A percentile compares a stretch with the other conserved stretches of the same genome.
Evolutionary conservation across 2,888 invertebrate species (phyloP).

Genomic region (Andricus quercusramuli): DNA sequence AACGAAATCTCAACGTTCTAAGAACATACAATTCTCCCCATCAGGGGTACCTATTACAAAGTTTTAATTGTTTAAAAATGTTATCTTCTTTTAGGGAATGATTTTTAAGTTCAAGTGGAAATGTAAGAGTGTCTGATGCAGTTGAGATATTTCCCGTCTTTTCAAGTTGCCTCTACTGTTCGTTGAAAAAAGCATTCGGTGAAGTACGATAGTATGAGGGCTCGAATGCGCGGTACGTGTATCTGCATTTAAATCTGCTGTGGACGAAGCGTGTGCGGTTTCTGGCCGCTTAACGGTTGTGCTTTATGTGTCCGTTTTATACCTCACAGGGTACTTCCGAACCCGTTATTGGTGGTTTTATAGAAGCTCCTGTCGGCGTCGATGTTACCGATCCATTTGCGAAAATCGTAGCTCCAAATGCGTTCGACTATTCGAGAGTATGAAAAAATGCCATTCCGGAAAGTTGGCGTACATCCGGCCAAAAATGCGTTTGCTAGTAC

Average conservation of each 20-base stretch:
- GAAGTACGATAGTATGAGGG: background rate
- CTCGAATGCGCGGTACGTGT: background rate
- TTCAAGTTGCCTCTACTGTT: background rate
- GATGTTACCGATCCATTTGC: conserved; percentile 7
- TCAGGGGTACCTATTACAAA: too few species aligned
- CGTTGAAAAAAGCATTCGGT: background rate
- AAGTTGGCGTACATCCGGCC: background rate
- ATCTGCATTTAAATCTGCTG: conserved; percentile 13
- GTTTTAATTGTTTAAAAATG: too few species aligned
- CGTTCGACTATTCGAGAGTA: background rate
- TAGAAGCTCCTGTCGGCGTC: background rate
- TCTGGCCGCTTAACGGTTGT: conserved; percentile 21
- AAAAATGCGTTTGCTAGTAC: background rate
- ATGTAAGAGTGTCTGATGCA: background rate
- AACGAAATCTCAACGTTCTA: too few species aligned
- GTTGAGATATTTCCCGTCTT: background rate
- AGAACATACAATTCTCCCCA: too few species aligned
- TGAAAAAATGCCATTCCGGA: background rate
- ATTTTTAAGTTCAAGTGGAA: background rate
- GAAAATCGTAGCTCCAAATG: background rate
- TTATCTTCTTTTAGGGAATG: background rate
- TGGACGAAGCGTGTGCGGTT: conserved; percentile 20
- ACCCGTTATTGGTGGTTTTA: background rate
- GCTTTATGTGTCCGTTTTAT: conserved; percentile 30
- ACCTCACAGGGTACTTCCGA: background rate